These are phyloP conservation scores for Neoitamus cyanurus DNA, from an alignment of 2,888 invertebrate species.

Conservation along the genomic window DNA sequence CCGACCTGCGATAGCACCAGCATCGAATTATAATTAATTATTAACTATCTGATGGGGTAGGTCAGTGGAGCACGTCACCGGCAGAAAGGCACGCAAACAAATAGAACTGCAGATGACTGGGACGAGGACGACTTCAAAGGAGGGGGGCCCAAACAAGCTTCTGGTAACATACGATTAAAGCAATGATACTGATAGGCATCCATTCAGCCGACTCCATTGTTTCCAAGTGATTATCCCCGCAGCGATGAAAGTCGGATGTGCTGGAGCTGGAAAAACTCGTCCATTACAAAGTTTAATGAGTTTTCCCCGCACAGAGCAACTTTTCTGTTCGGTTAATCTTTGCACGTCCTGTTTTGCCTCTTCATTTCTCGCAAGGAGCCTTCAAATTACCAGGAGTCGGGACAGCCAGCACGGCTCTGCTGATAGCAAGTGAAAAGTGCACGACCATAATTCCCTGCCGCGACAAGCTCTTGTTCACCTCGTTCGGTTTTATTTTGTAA, in stretches of 20 bases:
- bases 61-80: background rate
- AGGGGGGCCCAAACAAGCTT: background rate
- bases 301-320: background rate
- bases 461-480: background rate
- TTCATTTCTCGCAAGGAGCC: background rate
- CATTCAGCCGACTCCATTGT: background rate
- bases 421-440: constrained; percentile 12
- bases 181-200: constrained; percentile 2
- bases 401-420: background rate
- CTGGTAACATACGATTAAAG: background rate
- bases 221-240: background rate
- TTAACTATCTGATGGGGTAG: background rate
- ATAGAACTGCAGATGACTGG: background rate
- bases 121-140: background rate
- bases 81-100: background rate
- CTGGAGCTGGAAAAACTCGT: background rate
- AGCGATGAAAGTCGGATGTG: constrained; percentile 7
- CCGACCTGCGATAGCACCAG: background rate
- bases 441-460: background rate
- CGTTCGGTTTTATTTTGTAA: background rate
- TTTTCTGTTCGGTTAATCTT: constrained; percentile 17
- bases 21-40: constrained; percentile 1
- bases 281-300: constrained; percentile 37
- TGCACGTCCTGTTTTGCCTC: background rate
- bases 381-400: background rate